Evolutionary conservation across 1,140 invertebrate species (phyloP).

Genomic region (Meloidogyne exigua): DNA sequence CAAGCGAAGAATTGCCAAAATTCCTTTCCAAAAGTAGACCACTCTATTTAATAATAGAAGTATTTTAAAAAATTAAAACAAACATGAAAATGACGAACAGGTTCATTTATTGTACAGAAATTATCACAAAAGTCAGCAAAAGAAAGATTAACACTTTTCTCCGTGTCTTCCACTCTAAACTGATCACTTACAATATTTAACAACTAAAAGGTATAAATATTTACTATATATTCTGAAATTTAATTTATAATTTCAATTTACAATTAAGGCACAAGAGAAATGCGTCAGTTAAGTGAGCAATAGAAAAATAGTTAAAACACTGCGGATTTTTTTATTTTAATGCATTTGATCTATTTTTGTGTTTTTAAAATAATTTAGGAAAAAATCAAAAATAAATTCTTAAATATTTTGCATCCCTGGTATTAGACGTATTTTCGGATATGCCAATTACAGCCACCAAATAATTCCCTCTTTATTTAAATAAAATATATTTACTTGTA

Average conservation of each 20-base stretch:
- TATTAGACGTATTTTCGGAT: no score
- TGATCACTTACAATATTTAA: slow-evolving; percentile 52
- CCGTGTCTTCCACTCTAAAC: slow-evolving; percentile 49
- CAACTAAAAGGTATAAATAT: slow-evolving; percentile 42
- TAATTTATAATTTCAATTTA: no score
- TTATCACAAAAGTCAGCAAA: slow-evolving; percentile 57
- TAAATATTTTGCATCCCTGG: no score
- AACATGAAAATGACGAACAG: slow-evolving; percentile 63
- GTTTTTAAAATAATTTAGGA: no score
- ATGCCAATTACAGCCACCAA: no score
- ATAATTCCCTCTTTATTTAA: neutral
- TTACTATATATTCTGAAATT: no score
- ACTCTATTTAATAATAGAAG: slow-evolving; percentile 36
- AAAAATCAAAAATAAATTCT: no score
- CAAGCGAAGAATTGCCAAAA: slow-evolving; percentile 40
- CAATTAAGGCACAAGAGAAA: no score
- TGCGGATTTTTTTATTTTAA: no score
- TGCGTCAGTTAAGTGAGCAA: no score
- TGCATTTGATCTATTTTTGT: no score
- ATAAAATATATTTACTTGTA: slow-evolving; percentile 41
- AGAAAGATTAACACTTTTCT: slow-evolving; percentile 34
- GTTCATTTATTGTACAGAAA: slow-evolving; percentile 61
- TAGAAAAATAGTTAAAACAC: no score
- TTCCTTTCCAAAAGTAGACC: slow-evolving; percentile 46
- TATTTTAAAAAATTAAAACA: slow-evolving; percentile 22